Conservation (phyloP, 2,113 vertebrate genomes). For the Pipra filicauda region DNA sequence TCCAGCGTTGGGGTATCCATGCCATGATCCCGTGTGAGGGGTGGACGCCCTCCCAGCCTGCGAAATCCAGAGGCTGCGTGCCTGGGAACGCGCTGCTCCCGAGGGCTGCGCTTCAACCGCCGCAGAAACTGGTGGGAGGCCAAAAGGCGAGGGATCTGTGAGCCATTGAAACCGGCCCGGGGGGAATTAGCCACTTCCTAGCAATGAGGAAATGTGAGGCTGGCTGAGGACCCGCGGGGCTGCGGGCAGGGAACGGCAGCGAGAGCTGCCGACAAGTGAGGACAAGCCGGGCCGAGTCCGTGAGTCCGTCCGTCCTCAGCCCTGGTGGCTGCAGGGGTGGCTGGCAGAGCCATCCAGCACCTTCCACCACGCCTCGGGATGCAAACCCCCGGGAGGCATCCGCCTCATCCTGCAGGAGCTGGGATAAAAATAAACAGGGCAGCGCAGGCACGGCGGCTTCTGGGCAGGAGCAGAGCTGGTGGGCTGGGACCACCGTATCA, state of each 20-base stretch:
- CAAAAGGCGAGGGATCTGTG: background rate
- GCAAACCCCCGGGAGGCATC: background rate
- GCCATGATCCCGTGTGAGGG: fast-evolving
- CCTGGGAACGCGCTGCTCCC: background rate
- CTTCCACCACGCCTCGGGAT: background rate
- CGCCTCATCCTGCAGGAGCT: background rate
- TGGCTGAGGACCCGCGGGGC: slow-evolving; percentile 4
- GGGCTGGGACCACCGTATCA: background rate
- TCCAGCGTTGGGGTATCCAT: fast-evolving
- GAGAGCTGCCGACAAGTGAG: background rate
- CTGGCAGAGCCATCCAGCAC: background rate
- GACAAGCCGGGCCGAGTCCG: background rate
- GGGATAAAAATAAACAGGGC: background rate
- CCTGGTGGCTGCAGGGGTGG: background rate
- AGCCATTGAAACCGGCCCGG: slow-evolving; percentile 41
- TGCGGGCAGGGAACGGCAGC: background rate
- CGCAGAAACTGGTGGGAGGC: slow-evolving; percentile 37
- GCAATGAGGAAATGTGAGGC: slow-evolving; percentile 26
- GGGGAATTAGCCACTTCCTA: slow-evolving; percentile 49
- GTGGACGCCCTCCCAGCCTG: background rate
- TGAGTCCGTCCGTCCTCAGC: background rate
- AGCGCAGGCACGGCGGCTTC: background rate
- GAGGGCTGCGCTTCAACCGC: background rate
- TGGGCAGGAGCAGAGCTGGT: background rate
- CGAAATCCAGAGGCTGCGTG: background rate